Conservation (phyloP, 2,888 invertebrate species). For the Salpingus planirostris region DNA sequence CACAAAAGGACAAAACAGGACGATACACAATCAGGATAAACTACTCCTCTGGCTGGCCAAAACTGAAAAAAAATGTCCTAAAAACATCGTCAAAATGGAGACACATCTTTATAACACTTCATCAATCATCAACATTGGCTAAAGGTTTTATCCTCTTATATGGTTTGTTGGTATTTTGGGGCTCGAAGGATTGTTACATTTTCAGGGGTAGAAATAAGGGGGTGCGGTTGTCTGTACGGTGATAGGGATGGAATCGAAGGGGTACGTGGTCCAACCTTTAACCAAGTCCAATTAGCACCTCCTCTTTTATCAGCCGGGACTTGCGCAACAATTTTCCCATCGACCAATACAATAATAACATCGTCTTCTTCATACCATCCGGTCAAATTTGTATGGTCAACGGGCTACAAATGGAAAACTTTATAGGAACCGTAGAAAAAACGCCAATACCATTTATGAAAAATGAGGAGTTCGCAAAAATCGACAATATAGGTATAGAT, state of each 20-base stretch:
- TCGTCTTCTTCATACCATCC: constrained; percentile 46
- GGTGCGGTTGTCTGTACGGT: too few relatives aligned
- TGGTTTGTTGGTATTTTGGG: constrained; percentile 2
- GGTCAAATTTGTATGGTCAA: constrained; percentile 17
- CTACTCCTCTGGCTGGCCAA: constrained; percentile 28
- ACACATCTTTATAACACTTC: constrained; percentile 34
- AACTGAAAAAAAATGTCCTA: constrained; percentile 25
- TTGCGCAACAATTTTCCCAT: constrained; percentile 55
- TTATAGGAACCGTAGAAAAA: constrained; percentile 13
- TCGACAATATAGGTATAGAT: too few relatives aligned
- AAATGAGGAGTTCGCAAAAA: constrained; percentile 5
- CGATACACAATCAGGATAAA: constrained; percentile 20
- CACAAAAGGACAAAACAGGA: constrained; percentile 19
- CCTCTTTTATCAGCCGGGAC: constrained; percentile 54
- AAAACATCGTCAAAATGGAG: constrained; percentile 26
- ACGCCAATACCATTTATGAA: constrained; percentile 3
- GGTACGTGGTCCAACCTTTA: constrained; percentile 49
- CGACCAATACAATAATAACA: constrained; percentile 52
- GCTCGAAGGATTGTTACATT: constrained; percentile 9
- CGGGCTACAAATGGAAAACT: constrained; percentile 44
- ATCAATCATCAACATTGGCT: constrained; percentile 14
- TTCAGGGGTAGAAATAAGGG: too few relatives aligned
- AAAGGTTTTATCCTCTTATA: constrained; percentile 12
- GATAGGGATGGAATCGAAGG: too few relatives aligned
- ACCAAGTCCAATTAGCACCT: constrained; percentile 59